Evolutionary conservation across 2,888 invertebrate species (phyloP), one percentile per base, ranked within the genome.

Genomic region (Gymnoscelis rufifasciata): DNA sequence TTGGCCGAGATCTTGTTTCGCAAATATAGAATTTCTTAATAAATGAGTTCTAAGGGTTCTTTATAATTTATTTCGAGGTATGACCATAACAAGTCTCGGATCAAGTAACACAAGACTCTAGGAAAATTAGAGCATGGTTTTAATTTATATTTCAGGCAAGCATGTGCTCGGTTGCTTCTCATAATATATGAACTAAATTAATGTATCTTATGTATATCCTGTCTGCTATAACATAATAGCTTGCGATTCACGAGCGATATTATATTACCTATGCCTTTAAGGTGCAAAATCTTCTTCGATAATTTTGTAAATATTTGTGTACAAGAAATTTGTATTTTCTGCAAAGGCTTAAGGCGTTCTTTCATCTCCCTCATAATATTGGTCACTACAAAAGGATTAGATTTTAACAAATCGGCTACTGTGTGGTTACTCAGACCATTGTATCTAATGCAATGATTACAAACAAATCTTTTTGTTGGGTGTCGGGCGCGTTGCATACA

Each of bases 321-420:
- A n/a, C n/a, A n/a, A 33, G 2, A 3, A 11, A 2, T 23, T 11
- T 35, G n/a, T 19, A 11, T 2, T 8, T 33, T 15, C 15, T 19
- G 5, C 19, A 35, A 11, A 19, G 19, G 35, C 35, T 14, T 35
- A 35, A 28, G 14, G 30, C 39, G 29, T 26, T 7, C 47, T 36
- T 43, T 43, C 38, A 30, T 44, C 7, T 5, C 27, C 7, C 30
- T 40, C 8, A 38, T 38, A 47, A 43, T 43, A 61, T 76, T 72
- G 77, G 76, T 75, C 68, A 73, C 76, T 70, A 80, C 78, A 83
- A 78, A 81, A 74, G 78, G 86, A 87, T 87, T 87, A 86, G 78
- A 78, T 66, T 74, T 77, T 80, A 84, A 83, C 83, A 83, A 71
- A 68, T 71, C 72, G 74, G 81, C 80, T 73, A 67, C 68, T 62